phyloP scores from a whole-genome alignment of 2,888 invertebrate species.

The Prostheceraeus crozeri region DNA sequence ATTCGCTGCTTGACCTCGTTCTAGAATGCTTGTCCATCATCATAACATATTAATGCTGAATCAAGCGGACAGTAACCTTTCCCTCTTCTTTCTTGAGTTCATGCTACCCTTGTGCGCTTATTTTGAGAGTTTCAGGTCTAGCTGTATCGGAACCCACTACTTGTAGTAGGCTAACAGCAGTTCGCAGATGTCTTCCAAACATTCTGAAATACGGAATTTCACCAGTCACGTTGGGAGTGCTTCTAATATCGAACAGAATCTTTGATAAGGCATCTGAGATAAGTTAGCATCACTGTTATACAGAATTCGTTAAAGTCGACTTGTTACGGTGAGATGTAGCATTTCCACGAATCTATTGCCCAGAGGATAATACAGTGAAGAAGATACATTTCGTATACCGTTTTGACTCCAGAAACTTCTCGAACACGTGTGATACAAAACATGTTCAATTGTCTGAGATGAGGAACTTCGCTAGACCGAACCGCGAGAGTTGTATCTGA shows the following conservation, averaged over 20 bases:
- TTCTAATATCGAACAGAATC: neutral
- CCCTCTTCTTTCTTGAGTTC: too few relatives aligned
- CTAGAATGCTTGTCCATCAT: too few relatives aligned
- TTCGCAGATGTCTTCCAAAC: too few relatives aligned
- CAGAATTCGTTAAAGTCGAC: neutral
- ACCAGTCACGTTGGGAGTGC: neutral
- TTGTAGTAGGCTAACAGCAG: too few relatives aligned
- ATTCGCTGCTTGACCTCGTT: too few relatives aligned
- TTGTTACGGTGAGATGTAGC: neutral
- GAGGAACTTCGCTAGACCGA: neutral
- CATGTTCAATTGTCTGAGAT: neutral
- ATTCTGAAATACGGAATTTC: too few relatives aligned
- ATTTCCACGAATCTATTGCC: neutral
- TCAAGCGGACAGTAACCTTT: too few relatives aligned
- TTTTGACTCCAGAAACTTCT: neutral
- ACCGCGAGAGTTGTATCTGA: too few relatives aligned
- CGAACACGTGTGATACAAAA: neutral
- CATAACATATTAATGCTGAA: too few relatives aligned
- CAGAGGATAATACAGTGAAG: constrained; percentile 9
- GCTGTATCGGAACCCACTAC: too few relatives aligned
- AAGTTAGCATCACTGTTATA: neutral
- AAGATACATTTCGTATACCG: neutral
- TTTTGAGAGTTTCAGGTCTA: too few relatives aligned
- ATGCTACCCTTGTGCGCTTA: too few relatives aligned
- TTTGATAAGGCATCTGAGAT: neutral